A percentile compares a stretch with the other conserved stretches of the same genome.
phyloP scores from a whole-genome alignment of 2,797 vertebrate species.

The Hipposideros larvatus region DNA sequence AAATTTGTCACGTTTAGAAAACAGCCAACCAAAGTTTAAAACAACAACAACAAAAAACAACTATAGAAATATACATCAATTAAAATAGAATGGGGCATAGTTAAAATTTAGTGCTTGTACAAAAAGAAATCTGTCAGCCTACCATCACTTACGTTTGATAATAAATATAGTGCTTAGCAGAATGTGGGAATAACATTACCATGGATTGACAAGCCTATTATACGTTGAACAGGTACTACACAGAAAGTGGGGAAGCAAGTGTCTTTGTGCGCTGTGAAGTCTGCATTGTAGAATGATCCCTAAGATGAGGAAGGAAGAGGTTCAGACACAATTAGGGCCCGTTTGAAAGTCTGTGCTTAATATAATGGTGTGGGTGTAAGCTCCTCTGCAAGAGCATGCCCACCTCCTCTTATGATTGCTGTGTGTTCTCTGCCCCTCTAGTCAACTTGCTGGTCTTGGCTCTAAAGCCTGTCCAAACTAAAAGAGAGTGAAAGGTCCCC shows the following conservation, averaged over 20 bases:
- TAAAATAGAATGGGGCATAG: conserved; percentile 43
- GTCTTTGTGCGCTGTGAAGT: conserved; percentile 64
- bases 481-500: neutral
- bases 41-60: neutral
- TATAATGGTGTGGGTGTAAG: neutral
- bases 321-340: conserved; percentile 57
- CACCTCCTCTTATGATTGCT: neutral
- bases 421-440: neutral
- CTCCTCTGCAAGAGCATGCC: neutral
- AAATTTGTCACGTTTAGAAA: conserved; percentile 61
- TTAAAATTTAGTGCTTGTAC: conserved; percentile 52
- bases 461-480: conserved; percentile 23
- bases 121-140: conserved; percentile 57
- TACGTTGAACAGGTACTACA: conserved; percentile 45
- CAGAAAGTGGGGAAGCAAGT: conserved; percentile 47
- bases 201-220: conserved; percentile 75
- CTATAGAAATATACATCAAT: conserved; percentile 66
- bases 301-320: conserved; percentile 63
- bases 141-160: conserved; percentile 38
- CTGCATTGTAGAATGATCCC: conserved; percentile 9
- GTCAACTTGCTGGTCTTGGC: conserved; percentile 5
- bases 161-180: conserved; percentile 62
- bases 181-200: conserved; percentile 72
- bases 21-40: conserved; percentile 26
- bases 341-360: conserved; percentile 7